Conservation (phyloP, 23 tunicate genomes). For the Halocynthia roretzi region DNA sequence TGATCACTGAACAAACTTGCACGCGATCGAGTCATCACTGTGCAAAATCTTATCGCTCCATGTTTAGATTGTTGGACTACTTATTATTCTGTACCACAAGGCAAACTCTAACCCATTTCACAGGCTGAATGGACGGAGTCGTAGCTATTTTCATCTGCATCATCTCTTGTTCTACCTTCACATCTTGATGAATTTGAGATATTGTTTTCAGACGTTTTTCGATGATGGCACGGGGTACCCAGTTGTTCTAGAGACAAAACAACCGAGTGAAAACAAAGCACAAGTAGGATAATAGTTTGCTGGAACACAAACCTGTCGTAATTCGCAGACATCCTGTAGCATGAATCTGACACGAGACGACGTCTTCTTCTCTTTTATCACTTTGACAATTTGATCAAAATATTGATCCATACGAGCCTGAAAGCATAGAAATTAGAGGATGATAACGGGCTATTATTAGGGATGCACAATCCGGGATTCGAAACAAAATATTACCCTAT, state of each 20-base stretch:
- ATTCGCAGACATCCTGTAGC: conserved; percentile 73
- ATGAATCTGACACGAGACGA: conserved; percentile 84
- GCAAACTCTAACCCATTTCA: conserved; percentile 7
- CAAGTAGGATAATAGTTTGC: background rate
- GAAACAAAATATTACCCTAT: too few species aligned
- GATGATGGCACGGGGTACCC: conserved; percentile 76
- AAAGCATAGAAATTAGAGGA: background rate
- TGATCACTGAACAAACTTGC: too few species aligned
- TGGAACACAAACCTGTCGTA: conserved; percentile 38
- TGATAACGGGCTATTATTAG: too few species aligned
- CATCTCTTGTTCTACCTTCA: conserved; percentile 64
- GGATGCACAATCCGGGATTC: too few species aligned
- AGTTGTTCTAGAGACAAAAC: conserved; percentile 37
- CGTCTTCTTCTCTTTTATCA: conserved; percentile 47
- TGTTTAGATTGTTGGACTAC: too few species aligned
- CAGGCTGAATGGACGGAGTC: conserved; percentile 22
- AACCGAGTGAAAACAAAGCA: background rate
- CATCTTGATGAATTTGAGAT: conserved; percentile 79
- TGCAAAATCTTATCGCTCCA: too few species aligned
- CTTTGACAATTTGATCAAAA: conserved; percentile 52
- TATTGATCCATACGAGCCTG: conserved; percentile 76
- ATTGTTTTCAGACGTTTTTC: conserved; percentile 78
- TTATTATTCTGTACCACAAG: background rate
- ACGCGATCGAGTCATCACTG: too few species aligned
- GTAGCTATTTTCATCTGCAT: conserved; percentile 39